Conservation (phyloP, 2,113 vertebrate species). For the Hylia prasina region DNA sequence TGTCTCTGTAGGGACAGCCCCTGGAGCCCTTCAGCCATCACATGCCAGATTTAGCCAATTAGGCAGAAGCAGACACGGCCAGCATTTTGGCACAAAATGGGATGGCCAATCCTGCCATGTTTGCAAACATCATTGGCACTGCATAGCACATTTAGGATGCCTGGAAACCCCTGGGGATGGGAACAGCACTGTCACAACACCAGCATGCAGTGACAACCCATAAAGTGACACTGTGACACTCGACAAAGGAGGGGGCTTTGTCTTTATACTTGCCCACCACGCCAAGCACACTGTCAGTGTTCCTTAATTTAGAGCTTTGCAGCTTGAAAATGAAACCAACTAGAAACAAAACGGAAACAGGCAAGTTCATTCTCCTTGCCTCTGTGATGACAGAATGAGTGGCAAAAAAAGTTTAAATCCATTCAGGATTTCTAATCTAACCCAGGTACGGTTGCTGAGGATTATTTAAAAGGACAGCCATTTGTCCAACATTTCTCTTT, state of each 20-base stretch:
- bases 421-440: not conserved
- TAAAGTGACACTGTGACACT: not conserved
- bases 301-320: not conserved
- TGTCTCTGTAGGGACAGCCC: not conserved
- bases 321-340: not conserved
- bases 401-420: not conserved
- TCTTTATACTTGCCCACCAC: not conserved
- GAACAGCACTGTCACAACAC: not conserved
- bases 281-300: not conserved
- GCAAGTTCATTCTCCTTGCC: not conserved
- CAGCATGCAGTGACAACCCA: not conserved
- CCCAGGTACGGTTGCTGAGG: not conserved
- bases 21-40: not conserved
- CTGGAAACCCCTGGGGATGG: not conserved
- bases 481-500: constrained; percentile 3
- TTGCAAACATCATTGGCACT: not conserved
- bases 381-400: not conserved
- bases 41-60: not conserved
- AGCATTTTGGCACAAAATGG: not conserved
- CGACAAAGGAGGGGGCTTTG: not conserved
- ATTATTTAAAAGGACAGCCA: constrained; percentile 1
- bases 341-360: not conserved
- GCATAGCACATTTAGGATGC: not conserved
- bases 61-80: not conserved
- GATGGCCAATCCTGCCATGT: not conserved